These are phyloP conservation scores for Phocoena sinus DNA, from an alignment of 2,113 vertebrate species.

Conservation along the genomic window DNA sequence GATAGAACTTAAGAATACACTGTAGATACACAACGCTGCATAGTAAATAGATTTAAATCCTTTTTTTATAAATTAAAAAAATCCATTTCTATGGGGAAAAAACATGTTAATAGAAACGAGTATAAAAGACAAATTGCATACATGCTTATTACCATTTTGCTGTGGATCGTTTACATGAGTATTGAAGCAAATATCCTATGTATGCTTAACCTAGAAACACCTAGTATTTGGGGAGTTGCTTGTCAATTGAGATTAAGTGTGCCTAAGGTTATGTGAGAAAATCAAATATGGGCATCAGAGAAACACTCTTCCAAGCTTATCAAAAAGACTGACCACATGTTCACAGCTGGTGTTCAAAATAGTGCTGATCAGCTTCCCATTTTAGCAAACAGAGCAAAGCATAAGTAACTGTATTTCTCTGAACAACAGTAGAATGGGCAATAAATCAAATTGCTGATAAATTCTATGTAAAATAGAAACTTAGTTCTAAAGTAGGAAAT, in stretches of 20 bases:
- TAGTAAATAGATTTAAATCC: slow-evolving; percentile 88
- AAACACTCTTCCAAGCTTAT: slow-evolving; percentile 77
- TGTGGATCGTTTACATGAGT: slow-evolving; percentile 60
- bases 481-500: slow-evolving; percentile 19
- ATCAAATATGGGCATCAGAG: slow-evolving; percentile 77
- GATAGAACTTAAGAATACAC: slow-evolving; percentile 85
- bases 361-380: slow-evolving; percentile 52
- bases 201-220: slow-evolving; percentile 77
- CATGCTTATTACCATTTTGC: slow-evolving; percentile 67
- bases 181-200: slow-evolving; percentile 74
- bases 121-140: slow-evolving; percentile 73
- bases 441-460: not conserved
- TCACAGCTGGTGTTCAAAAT: slow-evolving; percentile 73
- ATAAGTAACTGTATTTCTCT: slow-evolving; percentile 64
- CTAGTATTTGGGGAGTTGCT: slow-evolving; percentile 76
- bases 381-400: slow-evolving; percentile 48
- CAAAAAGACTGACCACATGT: slow-evolving; percentile 77
- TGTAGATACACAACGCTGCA: slow-evolving; percentile 81
- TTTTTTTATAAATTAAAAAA: slow-evolving; percentile 81
- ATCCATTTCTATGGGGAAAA: slow-evolving; percentile 74
- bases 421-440: not conserved
- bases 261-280: slow-evolving; percentile 75
- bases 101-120: slow-evolving; percentile 80
- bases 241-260: slow-evolving; percentile 77
- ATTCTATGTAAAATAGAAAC: not conserved